These are phyloP conservation scores for Diphyllodes magnificus DNA, from an alignment of 2,113 vertebrate species.

Conservation along the genomic window DNA sequence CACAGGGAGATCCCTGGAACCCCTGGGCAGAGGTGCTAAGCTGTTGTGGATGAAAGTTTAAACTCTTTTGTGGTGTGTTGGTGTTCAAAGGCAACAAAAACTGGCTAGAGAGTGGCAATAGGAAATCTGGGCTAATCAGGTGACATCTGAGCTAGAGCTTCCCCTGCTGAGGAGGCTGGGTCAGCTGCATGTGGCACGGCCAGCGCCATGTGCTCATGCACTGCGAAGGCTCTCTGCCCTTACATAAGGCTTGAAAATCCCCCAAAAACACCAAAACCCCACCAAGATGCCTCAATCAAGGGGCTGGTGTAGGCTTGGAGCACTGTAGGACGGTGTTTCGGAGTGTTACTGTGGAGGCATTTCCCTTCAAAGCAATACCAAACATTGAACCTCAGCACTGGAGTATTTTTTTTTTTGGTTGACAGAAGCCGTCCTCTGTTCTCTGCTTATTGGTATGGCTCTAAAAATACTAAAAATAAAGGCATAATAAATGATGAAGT, in stretches of 20 bases:
- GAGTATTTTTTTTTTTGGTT: background rate
- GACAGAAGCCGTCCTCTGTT: background rate
- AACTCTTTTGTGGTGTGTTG: too few species aligned
- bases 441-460: background rate
- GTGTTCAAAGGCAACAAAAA: too few species aligned
- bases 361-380: background rate
- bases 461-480: background rate
- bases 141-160: background rate
- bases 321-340: fast-evolving
- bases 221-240: background rate
- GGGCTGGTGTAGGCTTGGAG: background rate
- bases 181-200: fast-evolving
- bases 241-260: background rate
- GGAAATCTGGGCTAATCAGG: too few species aligned
- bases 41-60: too few species aligned
- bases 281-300: fast-evolving
- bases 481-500: background rate
- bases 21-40: too few species aligned
- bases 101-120: too few species aligned
- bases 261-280: fast-evolving
- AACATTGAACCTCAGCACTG: fast-evolving
- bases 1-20: too few species aligned
- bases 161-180: fast-evolving
- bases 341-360: fast-evolving
- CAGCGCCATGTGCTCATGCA: fast-evolving